Evolutionary conservation across 2,888 invertebrate genomes (phyloP).

Genomic region (Amphipoea lucens): DNA sequence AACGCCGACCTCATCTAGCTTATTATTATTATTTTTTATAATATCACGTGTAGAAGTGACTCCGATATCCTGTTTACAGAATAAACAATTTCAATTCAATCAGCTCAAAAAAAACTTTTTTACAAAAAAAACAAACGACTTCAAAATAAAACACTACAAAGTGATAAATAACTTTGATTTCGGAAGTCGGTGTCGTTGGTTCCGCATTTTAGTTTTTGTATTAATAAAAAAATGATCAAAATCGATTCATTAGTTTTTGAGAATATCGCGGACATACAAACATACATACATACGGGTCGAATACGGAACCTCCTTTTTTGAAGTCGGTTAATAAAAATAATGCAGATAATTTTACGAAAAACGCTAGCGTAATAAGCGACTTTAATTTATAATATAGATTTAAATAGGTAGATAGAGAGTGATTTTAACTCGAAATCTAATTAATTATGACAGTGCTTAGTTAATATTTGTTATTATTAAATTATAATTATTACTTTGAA

Average conservation of each 20-base stretch:
- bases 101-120: not conserved
- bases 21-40: not conserved
- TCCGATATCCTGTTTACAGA: no score
- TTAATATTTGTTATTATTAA: slow-evolving; percentile 2
- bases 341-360: not conserved
- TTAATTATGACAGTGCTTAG: not conserved
- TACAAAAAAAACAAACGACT: no score
- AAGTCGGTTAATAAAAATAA: not conserved
- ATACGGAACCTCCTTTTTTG: no score
- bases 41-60: not conserved
- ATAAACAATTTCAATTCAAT: no score
- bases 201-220: no score
- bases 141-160: no score
- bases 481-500: slow-evolving; percentile 7
- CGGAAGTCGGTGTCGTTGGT: no score
- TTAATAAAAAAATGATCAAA: no score
- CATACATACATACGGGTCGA: no score
- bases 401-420: not conserved
- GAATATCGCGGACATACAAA: no score
- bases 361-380: not conserved
- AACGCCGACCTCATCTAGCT: not conserved
- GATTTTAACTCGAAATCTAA: not conserved
- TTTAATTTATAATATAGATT: not conserved
- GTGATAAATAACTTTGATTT: no score
- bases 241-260: no score